These are phyloP conservation scores for Gadopsis bispinosus DNA, from an alignment of 2,797 vertebrate genomes.

Conservation along the genomic window DNA sequence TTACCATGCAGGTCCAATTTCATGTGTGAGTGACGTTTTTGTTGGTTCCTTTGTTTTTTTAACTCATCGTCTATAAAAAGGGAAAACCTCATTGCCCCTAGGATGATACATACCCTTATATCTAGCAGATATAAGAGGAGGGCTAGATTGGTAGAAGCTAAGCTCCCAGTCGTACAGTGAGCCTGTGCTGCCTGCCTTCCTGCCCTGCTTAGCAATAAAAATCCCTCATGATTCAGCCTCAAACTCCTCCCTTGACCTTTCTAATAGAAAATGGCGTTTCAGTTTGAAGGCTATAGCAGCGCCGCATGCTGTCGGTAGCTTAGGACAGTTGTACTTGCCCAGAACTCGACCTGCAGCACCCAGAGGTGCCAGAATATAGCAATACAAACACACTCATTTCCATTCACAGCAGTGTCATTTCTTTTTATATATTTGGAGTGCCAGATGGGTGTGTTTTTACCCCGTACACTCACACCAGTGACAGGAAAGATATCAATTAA, in stretches of 20 bases:
- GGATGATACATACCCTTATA: conserved; percentile 14
- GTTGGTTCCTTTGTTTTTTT: conserved; percentile 41
- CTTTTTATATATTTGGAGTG: neutral
- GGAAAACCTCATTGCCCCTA: conserved; percentile 23
- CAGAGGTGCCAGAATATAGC: conserved; percentile 29
- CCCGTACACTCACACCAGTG: neutral
- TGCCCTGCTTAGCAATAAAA: conserved; percentile 72
- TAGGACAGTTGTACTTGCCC: neutral
- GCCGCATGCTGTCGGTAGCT: neutral
- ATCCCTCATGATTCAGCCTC: conserved; percentile 30
- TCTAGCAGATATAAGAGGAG: conserved; percentile 35
- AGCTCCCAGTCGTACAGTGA: conserved; percentile 11
- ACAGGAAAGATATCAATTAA: conserved; percentile 18
- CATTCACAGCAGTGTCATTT: neutral
- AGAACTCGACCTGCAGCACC: conserved; percentile 1
- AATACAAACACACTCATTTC: conserved; percentile 34
- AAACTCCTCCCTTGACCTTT: conserved; percentile 9
- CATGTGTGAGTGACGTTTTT: neutral
- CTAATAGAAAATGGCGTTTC: neutral
- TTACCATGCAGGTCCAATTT: conserved; percentile 9
- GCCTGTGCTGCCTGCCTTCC: conserved; percentile 17
- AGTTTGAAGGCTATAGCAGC: conserved; percentile 3
- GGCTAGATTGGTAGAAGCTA: neutral
- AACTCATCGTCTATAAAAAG: conserved; percentile 19
- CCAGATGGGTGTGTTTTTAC: neutral